Evolutionary conservation across 2,113 vertebrate genomes (phyloP), one percentile per base, ranked within the genome.

Genomic region (Ctenodactylus gundi): DNA sequence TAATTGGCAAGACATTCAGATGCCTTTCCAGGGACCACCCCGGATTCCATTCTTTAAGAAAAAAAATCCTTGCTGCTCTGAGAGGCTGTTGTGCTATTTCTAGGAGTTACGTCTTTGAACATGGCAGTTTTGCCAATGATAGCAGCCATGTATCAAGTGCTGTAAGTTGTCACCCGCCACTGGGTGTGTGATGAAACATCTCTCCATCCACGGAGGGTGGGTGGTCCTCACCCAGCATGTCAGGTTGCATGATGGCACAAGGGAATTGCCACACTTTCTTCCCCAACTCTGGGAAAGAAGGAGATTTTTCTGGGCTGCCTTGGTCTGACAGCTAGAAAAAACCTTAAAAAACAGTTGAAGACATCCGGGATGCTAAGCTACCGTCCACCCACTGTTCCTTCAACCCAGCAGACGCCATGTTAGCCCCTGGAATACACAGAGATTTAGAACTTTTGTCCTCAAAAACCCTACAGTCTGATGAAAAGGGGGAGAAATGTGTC

Each of bases 1-100:
- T 89, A 51, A 85, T 84, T 92, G 88, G 67, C 60, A 77, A 80
- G 41, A 31, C 34, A 65, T 82, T 88, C 77, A 90, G n/a, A 51
- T 94, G 11, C 34, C 81, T 84, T 93, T 85, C 39, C 73, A 94
- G 77, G 41, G 93, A 58, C 80, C 49, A 91, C n/a, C 55, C 17
- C 9, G 46, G 76, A 80, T 80, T 81, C 18, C 46, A 53, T 68
- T 72, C 46, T 83, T 85, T 39, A 23, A 34, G 39, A 60, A 15
- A 65, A 57, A n/a, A 31, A 18, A 39, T 6, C 31, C 20, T 39
- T 1, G 1, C 39, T 64, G 25, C 73, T 84, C 9, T 70, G 55
- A 88, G 51, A 36, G 41, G 25, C 62, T 70, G 44, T 3, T 36
- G 7, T 8, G 39, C 55, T 76, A 6, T 85, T 68, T 92, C 68